Conservation (phyloP, 2,113 vertebrate species). For the Probosciger aterrimus region DNA sequence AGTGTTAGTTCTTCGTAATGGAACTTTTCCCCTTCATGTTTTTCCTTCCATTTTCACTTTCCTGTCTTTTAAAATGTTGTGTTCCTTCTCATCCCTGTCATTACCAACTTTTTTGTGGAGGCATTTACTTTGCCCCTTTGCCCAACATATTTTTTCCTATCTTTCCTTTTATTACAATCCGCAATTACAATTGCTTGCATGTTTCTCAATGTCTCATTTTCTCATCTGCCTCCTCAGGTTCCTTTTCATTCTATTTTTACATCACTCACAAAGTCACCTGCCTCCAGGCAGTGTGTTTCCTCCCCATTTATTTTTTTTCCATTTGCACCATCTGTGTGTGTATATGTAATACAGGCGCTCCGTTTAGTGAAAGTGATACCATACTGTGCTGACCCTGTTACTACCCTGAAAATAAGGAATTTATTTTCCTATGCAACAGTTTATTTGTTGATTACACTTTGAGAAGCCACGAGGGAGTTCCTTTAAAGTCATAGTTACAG, state of each 20-base stretch:
- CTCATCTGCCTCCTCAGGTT: neutral
- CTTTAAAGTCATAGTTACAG: neutral
- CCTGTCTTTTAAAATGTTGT: neutral
- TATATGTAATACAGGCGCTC: neutral
- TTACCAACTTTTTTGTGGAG: neutral
- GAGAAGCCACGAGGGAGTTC: neutral
- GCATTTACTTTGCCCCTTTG: neutral
- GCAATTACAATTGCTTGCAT: neutral
- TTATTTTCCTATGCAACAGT: neutral
- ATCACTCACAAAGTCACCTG: slow-evolving; percentile 19
- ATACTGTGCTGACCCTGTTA: neutral
- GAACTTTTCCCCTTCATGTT: neutral
- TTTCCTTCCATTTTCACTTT: neutral
- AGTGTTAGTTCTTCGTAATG: neutral
- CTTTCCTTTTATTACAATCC: neutral
- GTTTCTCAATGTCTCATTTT: neutral
- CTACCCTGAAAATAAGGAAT: slow-evolving; percentile 10
- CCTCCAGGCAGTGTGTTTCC: slow-evolving; percentile 10
- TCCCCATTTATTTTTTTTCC: neutral
- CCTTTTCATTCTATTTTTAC: neutral
- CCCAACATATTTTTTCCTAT: neutral
- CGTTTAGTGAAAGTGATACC: neutral
- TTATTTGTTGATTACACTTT: slow-evolving; percentile 30
- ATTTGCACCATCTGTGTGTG: slow-evolving; percentile 20
- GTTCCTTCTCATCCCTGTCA: neutral